Evolutionary conservation across 2,113 vertebrate species (phyloP).

Genomic region (Oncorhynchus keta): DNA sequence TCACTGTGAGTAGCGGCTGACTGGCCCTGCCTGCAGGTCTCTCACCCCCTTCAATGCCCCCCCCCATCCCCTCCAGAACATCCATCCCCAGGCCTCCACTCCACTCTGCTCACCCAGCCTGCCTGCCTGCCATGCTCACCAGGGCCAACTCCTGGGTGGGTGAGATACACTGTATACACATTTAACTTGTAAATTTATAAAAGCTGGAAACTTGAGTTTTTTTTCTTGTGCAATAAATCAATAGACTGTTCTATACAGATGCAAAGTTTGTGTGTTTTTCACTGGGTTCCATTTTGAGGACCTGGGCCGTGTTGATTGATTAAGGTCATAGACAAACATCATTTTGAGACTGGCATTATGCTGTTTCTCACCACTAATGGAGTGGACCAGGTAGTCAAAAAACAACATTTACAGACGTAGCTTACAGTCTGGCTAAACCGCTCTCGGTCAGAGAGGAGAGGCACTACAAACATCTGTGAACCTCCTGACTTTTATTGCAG

Average conservation of each 20-base stretch:
- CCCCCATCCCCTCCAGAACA: constrained; percentile 8
- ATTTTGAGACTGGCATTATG: constrained; percentile 55
- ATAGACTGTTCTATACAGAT: constrained; percentile 60
- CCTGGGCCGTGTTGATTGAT: constrained; percentile 52
- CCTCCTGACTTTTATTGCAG: neutral
- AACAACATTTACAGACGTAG: constrained; percentile 30
- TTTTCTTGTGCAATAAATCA: constrained; percentile 61
- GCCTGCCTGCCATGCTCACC: constrained; percentile 45
- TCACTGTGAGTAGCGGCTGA: constrained; percentile 65
- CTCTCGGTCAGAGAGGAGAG: neutral
- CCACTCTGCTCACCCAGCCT: constrained; percentile 26
- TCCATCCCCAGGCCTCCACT: constrained; percentile 47
- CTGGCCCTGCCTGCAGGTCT: constrained; percentile 50
- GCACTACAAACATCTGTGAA: constrained; percentile 3
- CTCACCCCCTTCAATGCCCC: constrained; percentile 70
- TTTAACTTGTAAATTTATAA: constrained; percentile 50
- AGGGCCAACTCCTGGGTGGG: constrained; percentile 68
- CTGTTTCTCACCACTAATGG: constrained; percentile 43
- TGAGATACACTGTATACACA: constrained; percentile 62
- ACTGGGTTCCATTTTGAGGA: constrained; percentile 49
- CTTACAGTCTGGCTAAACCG: constrained; percentile 1
- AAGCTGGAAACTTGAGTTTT: constrained; percentile 37
- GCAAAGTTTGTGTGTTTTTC: constrained; percentile 50
- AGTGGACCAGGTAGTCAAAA: constrained; percentile 42
- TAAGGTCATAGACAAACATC: constrained; percentile 65